A percentile compares a stretch with the other conserved stretches of the same genome.
Conservation (phyloP, 1,140 invertebrate species). For the Heterodera schachtii region DNA sequence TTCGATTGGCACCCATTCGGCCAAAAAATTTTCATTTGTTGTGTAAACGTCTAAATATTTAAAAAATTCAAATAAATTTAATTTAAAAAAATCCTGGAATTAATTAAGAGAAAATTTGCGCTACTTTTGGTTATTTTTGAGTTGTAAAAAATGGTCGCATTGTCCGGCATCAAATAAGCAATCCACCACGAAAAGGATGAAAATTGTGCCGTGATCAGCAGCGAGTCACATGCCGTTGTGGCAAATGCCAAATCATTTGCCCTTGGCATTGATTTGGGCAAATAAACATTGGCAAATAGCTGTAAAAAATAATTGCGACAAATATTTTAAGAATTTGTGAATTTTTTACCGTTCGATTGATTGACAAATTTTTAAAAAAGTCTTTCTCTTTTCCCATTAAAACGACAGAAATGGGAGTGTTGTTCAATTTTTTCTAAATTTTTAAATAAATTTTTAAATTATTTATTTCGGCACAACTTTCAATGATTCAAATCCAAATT, state of each 20-base stretch:
- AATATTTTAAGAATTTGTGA: not conserved
- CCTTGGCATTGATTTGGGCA: slow-evolving; percentile 24
- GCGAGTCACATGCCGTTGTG: slow-evolving; percentile 27
- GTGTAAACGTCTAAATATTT: not conserved
- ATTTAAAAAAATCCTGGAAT: not conserved
- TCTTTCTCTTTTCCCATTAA: slow-evolving; percentile 7
- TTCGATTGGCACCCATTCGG: slow-evolving; percentile 7
- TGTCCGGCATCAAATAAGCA: slow-evolving; percentile 29
- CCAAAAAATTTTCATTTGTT: not conserved
- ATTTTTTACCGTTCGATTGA: not conserved
- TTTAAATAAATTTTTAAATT: too few species aligned
- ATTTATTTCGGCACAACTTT: slow-evolving; percentile 9
- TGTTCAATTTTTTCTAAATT: slow-evolving; percentile 5
- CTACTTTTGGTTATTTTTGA: not conserved
- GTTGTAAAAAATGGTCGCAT: not conserved
- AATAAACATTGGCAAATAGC: slow-evolving; percentile 6
- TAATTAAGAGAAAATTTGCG: not conserved
- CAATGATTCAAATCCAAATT: slow-evolving; percentile 19
- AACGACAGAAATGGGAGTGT: slow-evolving; percentile 2
- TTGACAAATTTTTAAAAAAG: slow-evolving; percentile 15
- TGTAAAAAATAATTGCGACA: slow-evolving; percentile 3
- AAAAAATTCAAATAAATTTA: not conserved
- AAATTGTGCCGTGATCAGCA: slow-evolving; percentile 28
- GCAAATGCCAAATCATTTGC: slow-evolving; percentile 37
- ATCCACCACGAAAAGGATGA: slow-evolving; percentile 48